Conservation (phyloP, 37 sponge, comb jelly and placozoan genomes). For the Hormiphora californensis region DNA sequence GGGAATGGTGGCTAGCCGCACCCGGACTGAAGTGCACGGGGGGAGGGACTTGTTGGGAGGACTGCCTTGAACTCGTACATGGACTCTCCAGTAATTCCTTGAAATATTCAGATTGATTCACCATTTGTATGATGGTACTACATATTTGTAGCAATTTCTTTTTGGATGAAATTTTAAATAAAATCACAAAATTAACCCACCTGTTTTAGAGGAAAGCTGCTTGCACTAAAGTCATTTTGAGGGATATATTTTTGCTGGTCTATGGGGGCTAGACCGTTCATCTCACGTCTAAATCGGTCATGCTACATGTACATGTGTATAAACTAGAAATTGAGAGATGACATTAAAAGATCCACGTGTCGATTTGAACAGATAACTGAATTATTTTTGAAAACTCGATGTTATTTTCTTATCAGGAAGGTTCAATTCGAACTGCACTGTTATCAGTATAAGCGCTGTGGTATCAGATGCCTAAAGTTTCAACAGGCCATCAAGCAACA, state of each 20-base stretch:
- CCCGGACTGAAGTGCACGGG: conserved; percentile 48
- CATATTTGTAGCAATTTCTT: no score
- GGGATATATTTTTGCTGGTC: conserved; percentile 42
- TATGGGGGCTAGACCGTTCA: conserved; percentile 50
- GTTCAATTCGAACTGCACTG: no score
- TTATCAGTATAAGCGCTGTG: no score
- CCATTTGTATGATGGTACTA: no score
- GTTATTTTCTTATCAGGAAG: no score
- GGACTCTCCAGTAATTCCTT: conserved; percentile 50
- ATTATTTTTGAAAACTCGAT: no score
- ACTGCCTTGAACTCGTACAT: not conserved
- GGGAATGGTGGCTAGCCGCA: not conserved
- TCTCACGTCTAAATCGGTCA: conserved; percentile 36
- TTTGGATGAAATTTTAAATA: not conserved
- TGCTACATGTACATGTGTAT: not conserved
- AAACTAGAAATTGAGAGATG: not conserved
- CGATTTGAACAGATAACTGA: no score
- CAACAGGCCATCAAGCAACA: no score
- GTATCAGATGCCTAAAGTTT: no score
- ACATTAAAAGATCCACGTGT: no score
- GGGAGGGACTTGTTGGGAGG: no score
- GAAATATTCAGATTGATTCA: no score
- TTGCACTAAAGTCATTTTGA: conserved; percentile 18
- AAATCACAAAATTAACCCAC: not conserved
- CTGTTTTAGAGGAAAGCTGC: conserved; percentile 45